Base-by-base conservation (phyloP, 1,140 invertebrate genomes). In the Coelopa frigida region DNA sequence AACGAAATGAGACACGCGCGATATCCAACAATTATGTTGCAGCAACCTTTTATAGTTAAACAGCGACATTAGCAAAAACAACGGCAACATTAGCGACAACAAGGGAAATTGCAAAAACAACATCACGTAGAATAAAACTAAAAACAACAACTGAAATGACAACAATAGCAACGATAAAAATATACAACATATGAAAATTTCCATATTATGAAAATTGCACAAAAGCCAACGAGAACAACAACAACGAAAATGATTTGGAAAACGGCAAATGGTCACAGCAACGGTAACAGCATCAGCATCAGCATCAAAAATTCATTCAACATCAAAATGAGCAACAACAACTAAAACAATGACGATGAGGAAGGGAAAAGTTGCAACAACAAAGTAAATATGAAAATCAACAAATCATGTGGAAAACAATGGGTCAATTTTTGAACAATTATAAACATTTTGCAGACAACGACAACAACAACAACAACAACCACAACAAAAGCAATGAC, bases 371-470 rank as follows among this genome's bases (percentile, higher is more conserved):
- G 7, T 32, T 23, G 8, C 2, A 32, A 44, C n/a, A n/a, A n/a
- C n/a, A n/a, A n/a, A n/a, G n/a, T n/a, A 32, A 41, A 22, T 35
- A 42, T 43, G 32, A 40, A 45, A 40, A 50, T 41, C 61, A 65
- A 65, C 61, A 65, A 65, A 65, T 65, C 61, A 65, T 65, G 57
- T 54, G 43, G 57, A 55, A 62, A 60, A 65, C 61, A 65, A 65
- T 65, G 61, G 61, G 59, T 59, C 54, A 65, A 58, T 62, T 44
- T 48, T 47, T 55, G 64, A 65, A 65, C 61, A 65, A 65, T 65
- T 65, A 65, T 57, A 65, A 59, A 65, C 57, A 65, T 65, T 65
- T 65, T 61, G 59, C 61, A 60, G n/a, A n/a, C n/a, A n/a, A n/a
- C n/a, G n/a, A n/a, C n/a, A n/a, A n/a, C n/a, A n/a, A n/a, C n/a